Base-by-base conservation (phyloP, 53 echinoderm and acorn worm species). In the Temnopleurus reevesii region DNA sequence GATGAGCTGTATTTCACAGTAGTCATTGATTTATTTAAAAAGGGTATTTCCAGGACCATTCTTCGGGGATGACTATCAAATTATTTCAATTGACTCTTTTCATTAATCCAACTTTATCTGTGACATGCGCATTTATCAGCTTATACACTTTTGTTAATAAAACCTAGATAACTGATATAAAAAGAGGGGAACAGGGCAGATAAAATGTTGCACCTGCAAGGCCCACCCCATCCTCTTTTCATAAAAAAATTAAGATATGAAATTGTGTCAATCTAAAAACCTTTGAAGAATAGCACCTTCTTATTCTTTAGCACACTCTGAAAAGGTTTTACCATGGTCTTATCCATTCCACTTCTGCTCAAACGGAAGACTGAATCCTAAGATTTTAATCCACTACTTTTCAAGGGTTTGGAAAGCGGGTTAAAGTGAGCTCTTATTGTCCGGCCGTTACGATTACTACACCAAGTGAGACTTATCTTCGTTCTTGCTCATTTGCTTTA, bases 381-480 rank as follows among this genome's bases (percentile, higher is more conserved):
- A 21, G 71, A 71, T 41, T 71, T 63, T 71, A 71, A 71, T 71
- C 63, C 18, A 31, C 17, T 63, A 41, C 41, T 71, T 71, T 36
- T 41, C 36, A 38, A 9, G 71, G 71, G n/a, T 71, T 41, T 25
- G 33, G 2, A 8, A 71, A 71, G 71, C 36, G 71, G 36, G 1
- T 71, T 36, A 71, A 2, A 71, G 41, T n/a, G 41, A 36, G 35
- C 38, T 38, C 19, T 21, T n/a, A 66, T 66, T 41, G 41, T 66
- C 2, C 8, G 8, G 19, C 10, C 23, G 21, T 71, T 43, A 36
- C 18, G 71, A 71, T 71, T 71, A 71, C 23, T 41, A 71, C 38
- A 41, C 23, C 43, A 36, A 36, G 36, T 5, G 21, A 24, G 38
- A 8, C 41, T 66, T 36, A n/a, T 71, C 41, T 41, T 41, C n/a